These are phyloP conservation scores for Pheosia gnoma DNA, from an alignment of 2,888 invertebrate genomes.

Conservation along the genomic window DNA sequence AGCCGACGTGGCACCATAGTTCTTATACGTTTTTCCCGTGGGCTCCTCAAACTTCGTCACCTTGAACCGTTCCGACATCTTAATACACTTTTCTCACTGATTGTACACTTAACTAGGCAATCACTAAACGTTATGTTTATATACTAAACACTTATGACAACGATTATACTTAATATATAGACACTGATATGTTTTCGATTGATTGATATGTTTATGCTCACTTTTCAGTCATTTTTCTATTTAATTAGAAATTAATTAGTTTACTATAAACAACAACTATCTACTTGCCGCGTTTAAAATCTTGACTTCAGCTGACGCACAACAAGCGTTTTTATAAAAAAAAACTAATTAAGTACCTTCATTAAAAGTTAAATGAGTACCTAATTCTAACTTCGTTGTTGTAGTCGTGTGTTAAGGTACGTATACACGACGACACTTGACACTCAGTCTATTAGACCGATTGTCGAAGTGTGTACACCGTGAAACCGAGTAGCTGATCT, in stretches of 20 bases:
- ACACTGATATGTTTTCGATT: slow-evolving; percentile 31
- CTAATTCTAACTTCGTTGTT: not conserved
- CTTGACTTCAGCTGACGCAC: not conserved
- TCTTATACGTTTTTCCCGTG: slow-evolving; percentile 79
- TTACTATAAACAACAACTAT: slow-evolving; percentile 28
- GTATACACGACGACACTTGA: too few relatives aligned
- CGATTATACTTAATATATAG: slow-evolving; percentile 31
- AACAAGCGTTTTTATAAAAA: not conserved
- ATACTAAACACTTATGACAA: slow-evolving; percentile 16
- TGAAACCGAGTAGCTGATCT: too few relatives aligned
- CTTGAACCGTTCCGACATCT: slow-evolving; percentile 85
- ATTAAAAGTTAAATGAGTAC: not conserved
- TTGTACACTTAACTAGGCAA: slow-evolving; percentile 21
- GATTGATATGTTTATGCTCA: slow-evolving; percentile 7
- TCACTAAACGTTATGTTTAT: not conserved
- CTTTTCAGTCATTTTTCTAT: slow-evolving; percentile 22
- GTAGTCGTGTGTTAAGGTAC: too few relatives aligned
- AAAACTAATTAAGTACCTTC: not conserved
- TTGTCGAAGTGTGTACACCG: too few relatives aligned
- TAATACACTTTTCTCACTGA: slow-evolving; percentile 40
- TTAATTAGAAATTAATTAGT: slow-evolving; percentile 3
- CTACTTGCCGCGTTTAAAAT: not conserved
- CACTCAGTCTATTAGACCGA: too few relatives aligned
- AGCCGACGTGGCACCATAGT: slow-evolving; percentile 84
- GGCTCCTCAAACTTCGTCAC: slow-evolving; percentile 85